A percentile compares a stretch with the other conserved stretches of the same genome.
Evolutionary conservation across 2,113 vertebrate species (phyloP).

Genomic region (Takifugu bimaculatus): DNA sequence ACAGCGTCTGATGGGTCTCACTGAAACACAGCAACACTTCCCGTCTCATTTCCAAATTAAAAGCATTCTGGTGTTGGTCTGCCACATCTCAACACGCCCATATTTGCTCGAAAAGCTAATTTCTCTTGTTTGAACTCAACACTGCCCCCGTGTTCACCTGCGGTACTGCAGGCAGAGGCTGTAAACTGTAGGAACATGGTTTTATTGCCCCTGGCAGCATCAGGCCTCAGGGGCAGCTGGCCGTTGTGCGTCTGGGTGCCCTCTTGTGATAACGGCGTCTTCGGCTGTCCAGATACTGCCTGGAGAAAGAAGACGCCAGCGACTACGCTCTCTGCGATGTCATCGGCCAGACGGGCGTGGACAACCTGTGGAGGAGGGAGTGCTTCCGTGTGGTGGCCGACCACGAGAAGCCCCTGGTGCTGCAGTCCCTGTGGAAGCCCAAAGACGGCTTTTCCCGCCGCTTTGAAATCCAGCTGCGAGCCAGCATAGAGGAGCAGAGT

Average conservation of each 20-base stretch:
- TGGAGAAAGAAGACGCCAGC: slow-evolving; percentile 69
- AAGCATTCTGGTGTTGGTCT: too few species aligned
- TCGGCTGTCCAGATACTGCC: slow-evolving; percentile 67
- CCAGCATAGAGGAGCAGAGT: slow-evolving; percentile 58
- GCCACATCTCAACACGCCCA: too few species aligned
- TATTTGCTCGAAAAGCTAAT: too few species aligned
- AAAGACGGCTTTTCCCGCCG: slow-evolving; percentile 77
- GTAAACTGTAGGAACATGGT: background rate
- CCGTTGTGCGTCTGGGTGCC: background rate
- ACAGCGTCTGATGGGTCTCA: too few species aligned
- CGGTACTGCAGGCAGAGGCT: background rate
- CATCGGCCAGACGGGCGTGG: slow-evolving; percentile 64
- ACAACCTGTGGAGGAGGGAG: slow-evolving; percentile 74
- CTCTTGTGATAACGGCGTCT: background rate
- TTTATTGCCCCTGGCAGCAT: background rate
- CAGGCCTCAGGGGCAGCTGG: too few species aligned
- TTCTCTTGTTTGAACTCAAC: too few species aligned
- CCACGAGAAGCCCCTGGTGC: slow-evolving; percentile 73
- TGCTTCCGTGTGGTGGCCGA: slow-evolving; percentile 75
- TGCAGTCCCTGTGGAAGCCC: slow-evolving; percentile 80
- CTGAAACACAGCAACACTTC: too few species aligned
- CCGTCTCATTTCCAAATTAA: too few species aligned
- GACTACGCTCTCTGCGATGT: slow-evolving; percentile 76
- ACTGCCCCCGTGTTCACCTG: too few species aligned
- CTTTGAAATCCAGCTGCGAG: slow-evolving; percentile 74